Percentiles rank a stretch among this genome's conserved stretches.
Evolutionary conservation across 2,113 vertebrate species (phyloP).

Genomic region (Zosterops pallidus): DNA sequence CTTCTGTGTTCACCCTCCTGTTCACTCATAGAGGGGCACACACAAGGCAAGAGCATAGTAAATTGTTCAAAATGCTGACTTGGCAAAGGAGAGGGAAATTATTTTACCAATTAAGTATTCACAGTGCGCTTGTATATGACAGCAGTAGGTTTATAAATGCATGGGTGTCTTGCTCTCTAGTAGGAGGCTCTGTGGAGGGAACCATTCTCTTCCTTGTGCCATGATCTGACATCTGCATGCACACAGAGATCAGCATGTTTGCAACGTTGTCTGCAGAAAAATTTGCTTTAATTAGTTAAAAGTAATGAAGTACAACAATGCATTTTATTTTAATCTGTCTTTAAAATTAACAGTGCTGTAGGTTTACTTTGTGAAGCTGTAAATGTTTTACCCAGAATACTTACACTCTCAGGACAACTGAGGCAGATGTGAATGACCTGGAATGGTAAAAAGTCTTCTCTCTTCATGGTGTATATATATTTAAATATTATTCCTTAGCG

Average conservation of each 20-base stretch:
- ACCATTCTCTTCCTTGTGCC: background rate
- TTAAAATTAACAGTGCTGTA: background rate
- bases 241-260: background rate
- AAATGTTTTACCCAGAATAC: background rate
- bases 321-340: background rate
- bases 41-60: background rate
- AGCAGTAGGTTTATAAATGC: background rate
- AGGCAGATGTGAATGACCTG: background rate
- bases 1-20: background rate
- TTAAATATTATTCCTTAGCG: background rate
- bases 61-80: background rate
- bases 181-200: background rate
- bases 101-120: background rate
- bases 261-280: background rate
- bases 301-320: background rate
- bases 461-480: background rate
- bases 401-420: background rate
- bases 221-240: background rate
- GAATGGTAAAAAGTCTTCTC: background rate
- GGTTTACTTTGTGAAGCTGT: background rate
- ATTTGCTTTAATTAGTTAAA: background rate
- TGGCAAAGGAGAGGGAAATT: background rate
- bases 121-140: accelerated
- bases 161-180: background rate
- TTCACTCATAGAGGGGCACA: background rate